phyloP scores from a whole-genome alignment of 92 coral and sea anemone genomes.

The Actinernus sp. region DNA sequence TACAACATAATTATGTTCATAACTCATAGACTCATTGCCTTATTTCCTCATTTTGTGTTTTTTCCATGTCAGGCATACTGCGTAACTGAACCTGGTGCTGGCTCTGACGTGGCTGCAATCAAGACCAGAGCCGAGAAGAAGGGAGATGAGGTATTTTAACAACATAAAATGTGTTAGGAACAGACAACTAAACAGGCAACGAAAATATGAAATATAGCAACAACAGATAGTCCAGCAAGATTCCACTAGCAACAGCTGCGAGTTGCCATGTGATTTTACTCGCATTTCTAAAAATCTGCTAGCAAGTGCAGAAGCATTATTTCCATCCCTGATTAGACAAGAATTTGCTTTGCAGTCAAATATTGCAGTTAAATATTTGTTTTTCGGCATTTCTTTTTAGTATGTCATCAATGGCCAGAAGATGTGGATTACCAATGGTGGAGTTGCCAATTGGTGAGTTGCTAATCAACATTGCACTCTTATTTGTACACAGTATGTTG shows the following conservation, averaged over 20 bases:
- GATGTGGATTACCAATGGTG: constrained; percentile 99
- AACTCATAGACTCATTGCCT: not conserved
- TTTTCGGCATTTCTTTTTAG: constrained; percentile 36
- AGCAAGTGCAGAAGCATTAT: too few relatives aligned
- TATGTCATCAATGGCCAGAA: constrained; percentile 98
- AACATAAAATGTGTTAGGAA: too few relatives aligned
- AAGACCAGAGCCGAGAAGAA: constrained; percentile 94
- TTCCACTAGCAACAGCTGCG: too few relatives aligned
- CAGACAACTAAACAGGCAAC: too few relatives aligned
- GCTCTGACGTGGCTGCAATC: constrained; percentile 97
- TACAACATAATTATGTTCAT: not conserved
- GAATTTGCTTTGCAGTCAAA: too few relatives aligned
- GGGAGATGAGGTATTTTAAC: constrained; percentile 96
- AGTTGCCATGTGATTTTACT: too few relatives aligned
- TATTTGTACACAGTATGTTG: too few relatives aligned
- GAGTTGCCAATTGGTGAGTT: constrained; percentile 97
- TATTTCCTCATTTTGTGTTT: not conserved
- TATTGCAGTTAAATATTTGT: not conserved
- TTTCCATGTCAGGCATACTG: constrained; percentile 85
- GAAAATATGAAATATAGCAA: too few relatives aligned
- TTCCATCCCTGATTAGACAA: too few relatives aligned
- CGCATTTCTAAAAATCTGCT: too few relatives aligned
- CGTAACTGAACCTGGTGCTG: constrained; percentile 98
- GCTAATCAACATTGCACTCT: too few relatives aligned
- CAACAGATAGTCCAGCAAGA: too few relatives aligned